phyloP scores from a whole-genome alignment of 2,113 vertebrate genomes.

The Cheilinus undulatus region DNA sequence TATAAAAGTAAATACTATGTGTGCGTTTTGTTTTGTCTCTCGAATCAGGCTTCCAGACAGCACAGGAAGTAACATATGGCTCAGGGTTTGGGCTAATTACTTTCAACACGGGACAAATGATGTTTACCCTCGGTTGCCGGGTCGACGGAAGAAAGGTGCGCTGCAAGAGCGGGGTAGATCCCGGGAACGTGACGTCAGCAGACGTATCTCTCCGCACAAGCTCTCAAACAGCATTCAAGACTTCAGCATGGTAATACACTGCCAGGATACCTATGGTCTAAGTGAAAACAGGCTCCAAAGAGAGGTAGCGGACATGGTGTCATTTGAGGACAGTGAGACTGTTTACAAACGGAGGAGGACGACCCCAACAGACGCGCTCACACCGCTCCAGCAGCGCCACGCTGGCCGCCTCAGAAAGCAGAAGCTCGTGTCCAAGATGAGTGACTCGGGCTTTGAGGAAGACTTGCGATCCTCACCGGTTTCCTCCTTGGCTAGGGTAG shows the following conservation, averaged over 20 bases:
- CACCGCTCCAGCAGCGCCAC: conserved; percentile 71
- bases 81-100: conserved; percentile 13
- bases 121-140: conserved; percentile 58
- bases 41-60: neutral
- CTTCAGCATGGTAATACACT: neutral
- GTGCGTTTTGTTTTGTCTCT: neutral
- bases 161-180: conserved; percentile 71
- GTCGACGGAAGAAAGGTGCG: conserved; percentile 28
- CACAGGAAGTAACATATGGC: conserved; percentile 16
- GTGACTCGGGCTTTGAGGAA: conserved; percentile 87
- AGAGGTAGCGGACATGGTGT: conserved; percentile 65
- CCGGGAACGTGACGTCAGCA: conserved; percentile 70
- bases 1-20: no score
- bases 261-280: neutral
- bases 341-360: conserved; percentile 54
- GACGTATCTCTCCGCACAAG: conserved; percentile 16
- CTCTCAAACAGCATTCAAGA: neutral
- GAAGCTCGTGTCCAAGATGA: conserved; percentile 72
- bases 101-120: neutral
- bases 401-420: conserved; percentile 78
- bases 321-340: conserved; percentile 22
- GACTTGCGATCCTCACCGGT: conserved; percentile 66
- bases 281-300: neutral
- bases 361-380: conserved; percentile 37
- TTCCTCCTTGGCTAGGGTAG: conserved; percentile 10